phyloP scores from a whole-genome alignment of 37 sponge, comb jelly and placozoan genomes.

The Haliclona indistincta region DNA sequence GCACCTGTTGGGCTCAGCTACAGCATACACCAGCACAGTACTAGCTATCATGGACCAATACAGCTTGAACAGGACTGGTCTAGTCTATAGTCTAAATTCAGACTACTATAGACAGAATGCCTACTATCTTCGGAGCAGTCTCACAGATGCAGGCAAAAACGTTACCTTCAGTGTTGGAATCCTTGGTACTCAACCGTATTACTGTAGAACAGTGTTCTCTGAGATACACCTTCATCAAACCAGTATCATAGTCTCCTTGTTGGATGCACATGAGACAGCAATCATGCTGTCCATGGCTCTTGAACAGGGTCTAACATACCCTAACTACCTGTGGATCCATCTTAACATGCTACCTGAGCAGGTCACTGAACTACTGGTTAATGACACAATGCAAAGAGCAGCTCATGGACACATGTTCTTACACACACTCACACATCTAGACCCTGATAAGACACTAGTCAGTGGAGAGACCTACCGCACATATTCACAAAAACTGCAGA shows the following conservation, averaged over 20 bases:
- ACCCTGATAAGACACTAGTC: too few species aligned
- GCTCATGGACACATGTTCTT: too few species aligned
- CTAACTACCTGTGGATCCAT: constrained; percentile 9
- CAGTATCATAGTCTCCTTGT: not conserved
- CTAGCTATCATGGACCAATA: not conserved
- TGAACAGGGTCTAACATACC: not conserved
- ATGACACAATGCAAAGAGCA: too few species aligned
- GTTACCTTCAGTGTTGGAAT: not conserved
- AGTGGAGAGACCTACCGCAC: too few species aligned
- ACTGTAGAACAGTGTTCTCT: not conserved
- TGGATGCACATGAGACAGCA: not conserved
- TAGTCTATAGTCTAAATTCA: not conserved
- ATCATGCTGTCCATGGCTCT: not conserved
- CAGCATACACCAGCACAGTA: not conserved
- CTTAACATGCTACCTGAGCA: too few species aligned
- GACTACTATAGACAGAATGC: not conserved
- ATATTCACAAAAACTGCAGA: too few species aligned
- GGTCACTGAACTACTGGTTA: too few species aligned
- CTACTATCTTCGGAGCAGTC: too few species aligned
- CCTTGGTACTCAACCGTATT: not conserved
- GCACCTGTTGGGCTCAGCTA: not conserved
- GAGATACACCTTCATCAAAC: not conserved
- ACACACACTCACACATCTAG: too few species aligned
- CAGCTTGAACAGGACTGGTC: not conserved
- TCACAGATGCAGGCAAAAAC: too few species aligned